These are phyloP conservation scores for Gonioctena quinquepunctata DNA, from an alignment of 1,140 invertebrate species.

Conservation along the genomic window DNA sequence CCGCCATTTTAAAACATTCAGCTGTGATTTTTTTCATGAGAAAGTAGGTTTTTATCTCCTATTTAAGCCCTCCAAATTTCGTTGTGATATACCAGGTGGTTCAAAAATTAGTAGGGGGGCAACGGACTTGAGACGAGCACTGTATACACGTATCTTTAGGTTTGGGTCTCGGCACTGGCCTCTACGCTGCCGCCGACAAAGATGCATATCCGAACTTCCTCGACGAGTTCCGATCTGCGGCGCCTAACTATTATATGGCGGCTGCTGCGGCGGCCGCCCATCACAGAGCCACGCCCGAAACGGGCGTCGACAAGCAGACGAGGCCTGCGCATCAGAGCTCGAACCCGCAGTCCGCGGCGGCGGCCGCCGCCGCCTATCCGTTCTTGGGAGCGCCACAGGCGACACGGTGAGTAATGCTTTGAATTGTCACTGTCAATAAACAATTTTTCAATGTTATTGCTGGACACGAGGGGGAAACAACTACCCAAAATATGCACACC, in stretches of 20 bases:
- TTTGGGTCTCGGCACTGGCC: conserved; percentile 33
- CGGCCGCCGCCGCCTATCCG: conserved; percentile 50
- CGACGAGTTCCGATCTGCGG: conserved; percentile 64
- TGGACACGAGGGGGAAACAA: too few species aligned
- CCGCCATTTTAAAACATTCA: too few species aligned
- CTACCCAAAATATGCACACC: too few species aligned
- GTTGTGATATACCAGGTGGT: too few species aligned
- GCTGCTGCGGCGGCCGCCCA: conserved; percentile 48
- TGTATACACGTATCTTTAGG: background rate
- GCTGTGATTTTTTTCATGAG: too few species aligned
- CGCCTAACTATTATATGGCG: conserved; percentile 62
- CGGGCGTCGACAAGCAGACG: conserved; percentile 55
- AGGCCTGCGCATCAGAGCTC: conserved; percentile 50
- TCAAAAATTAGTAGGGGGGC: too few species aligned
- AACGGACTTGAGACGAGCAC: too few species aligned
- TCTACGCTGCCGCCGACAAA: conserved; percentile 63
- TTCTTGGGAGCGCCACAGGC: conserved; percentile 61
- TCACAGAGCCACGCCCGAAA: conserved; percentile 20
- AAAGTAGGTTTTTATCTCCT: too few species aligned
- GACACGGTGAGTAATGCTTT: too few species aligned
- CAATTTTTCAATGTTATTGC: too few species aligned
- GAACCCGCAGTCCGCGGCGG: background rate
- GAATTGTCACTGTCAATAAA: too few species aligned
- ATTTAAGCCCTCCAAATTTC: too few species aligned
- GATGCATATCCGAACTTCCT: conserved; percentile 62